Base-by-base conservation (phyloP, 2,888 invertebrate species). In the Liodrosophila aerea region DNA sequence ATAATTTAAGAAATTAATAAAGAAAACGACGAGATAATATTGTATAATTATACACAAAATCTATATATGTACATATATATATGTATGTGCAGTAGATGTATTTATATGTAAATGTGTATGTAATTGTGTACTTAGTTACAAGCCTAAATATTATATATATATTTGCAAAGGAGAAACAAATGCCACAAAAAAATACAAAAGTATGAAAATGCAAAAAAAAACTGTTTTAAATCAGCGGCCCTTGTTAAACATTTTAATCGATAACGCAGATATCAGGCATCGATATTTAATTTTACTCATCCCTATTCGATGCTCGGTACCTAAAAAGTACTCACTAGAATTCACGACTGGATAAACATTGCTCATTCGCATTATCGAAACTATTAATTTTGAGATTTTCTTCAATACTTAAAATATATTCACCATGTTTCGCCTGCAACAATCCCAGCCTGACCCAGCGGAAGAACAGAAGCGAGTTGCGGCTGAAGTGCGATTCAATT, bases 391-490 rank as follows among this genome's bases (percentile, higher is more conserved):
- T 36, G 7, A 29, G 40, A 16, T 31, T 34, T 12, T 9, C 4
- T 34, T 34, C 1, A 34, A 34, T 3, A 12, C 34, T 5, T 9
- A 12, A 41, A 62, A 56, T 4, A n/a, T 37, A 18, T 56, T 11
- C 18, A 40, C 53, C 15, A 90, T 90, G 90, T 90, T 90, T 63
- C 90, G 90, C 4, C 81, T 90, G 67, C 88, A 89, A 47, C 88
- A 89, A 86, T 78, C 88, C 31, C 88, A 89, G 73, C 81, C 88
- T 29, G 90, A 90, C 64, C 88, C 90, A 1, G 88, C 88, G 2
- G 90, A 90, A 54, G 90, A 90, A 44, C 83, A 86, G 13, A 88
- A 87, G 50, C 87, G 88, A 4, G 88, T 89, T 1, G 69, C 86
- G 1, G 82, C 88, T 1, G 88, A 88, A 51, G 90, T 90, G 0